These are phyloP conservation scores for Acholoe squamosa DNA, from an alignment of 2,888 invertebrate species.

Conservation along the genomic window DNA sequence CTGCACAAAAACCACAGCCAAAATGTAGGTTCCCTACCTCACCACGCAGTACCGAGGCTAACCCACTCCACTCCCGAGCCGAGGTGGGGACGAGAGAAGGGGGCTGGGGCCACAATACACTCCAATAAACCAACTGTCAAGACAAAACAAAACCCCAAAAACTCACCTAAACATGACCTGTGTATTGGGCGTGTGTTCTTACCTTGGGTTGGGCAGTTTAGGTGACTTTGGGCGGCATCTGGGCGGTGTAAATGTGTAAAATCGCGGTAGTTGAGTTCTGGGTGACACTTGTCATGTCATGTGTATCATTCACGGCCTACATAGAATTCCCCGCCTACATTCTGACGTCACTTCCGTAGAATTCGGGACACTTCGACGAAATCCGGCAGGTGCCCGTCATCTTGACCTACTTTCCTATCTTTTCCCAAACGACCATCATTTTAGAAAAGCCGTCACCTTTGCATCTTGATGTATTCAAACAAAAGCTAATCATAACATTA, in stretches of 20 bases:
- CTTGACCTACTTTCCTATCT: conserved; percentile 28
- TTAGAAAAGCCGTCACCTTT: neutral
- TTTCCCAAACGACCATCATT: neutral
- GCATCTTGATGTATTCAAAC: too few species aligned
- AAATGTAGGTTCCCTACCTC: conserved; percentile 6
- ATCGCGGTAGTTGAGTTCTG: neutral
- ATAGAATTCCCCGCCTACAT: conserved; percentile 77
- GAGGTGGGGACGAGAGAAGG: neutral
- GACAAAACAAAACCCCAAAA: neutral
- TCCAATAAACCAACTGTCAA: neutral
- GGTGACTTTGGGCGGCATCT: conserved; percentile 7
- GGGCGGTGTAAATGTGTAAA: neutral
- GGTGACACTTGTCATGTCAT: conserved; percentile 34
- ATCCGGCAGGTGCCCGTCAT: conserved; percentile 43
- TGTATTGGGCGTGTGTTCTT: neutral
- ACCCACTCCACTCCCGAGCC: neutral
- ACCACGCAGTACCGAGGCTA: neutral
- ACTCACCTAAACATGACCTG: neutral
- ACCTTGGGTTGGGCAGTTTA: conserved; percentile 19
- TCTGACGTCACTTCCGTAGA: conserved; percentile 74
- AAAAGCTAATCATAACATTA: too few species aligned
- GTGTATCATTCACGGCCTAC: conserved; percentile 62
- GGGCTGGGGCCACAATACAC: neutral
- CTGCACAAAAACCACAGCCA: neutral
- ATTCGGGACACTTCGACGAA: conserved; percentile 4